Conservation (phyloP, 1,140 invertebrate species). For the Psix sp. region DNA sequence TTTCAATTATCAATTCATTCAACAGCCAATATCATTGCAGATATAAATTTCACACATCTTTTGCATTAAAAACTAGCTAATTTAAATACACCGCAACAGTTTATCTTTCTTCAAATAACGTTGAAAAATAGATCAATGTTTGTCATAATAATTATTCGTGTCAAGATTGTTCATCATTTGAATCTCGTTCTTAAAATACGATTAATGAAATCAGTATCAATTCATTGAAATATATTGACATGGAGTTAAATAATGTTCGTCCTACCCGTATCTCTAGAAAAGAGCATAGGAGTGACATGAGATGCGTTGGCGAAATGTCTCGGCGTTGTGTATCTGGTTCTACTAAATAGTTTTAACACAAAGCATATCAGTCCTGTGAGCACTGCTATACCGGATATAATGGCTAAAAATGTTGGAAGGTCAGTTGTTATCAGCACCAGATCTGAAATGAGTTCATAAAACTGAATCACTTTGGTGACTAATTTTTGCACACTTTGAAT, state of each 20-base stretch:
- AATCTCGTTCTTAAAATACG: no score
- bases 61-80: no score
- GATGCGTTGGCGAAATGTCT: constrained; percentile 88
- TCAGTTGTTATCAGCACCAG: constrained; percentile 88
- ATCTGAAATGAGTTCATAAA: constrained; percentile 80
- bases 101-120: no score
- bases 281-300: constrained; percentile 87
- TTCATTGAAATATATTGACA: neutral
- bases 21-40: no score
- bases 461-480: neutral
- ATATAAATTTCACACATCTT: no score
- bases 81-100: no score
- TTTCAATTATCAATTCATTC: no score
- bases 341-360: constrained; percentile 88
- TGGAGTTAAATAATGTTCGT: constrained; percentile 15
- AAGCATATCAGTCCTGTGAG: constrained; percentile 90
- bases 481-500: no score
- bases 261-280: constrained; percentile 87
- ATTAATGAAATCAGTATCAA: no score
- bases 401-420: constrained; percentile 87
- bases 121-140: no score
- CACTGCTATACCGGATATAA: constrained; percentile 88
- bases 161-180: no score
- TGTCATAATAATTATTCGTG: no score
- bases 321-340: constrained; percentile 81